These are phyloP conservation scores for Pseudonaja textilis DNA, from an alignment of 2,113 vertebrate genomes.

Conservation along the genomic window DNA sequence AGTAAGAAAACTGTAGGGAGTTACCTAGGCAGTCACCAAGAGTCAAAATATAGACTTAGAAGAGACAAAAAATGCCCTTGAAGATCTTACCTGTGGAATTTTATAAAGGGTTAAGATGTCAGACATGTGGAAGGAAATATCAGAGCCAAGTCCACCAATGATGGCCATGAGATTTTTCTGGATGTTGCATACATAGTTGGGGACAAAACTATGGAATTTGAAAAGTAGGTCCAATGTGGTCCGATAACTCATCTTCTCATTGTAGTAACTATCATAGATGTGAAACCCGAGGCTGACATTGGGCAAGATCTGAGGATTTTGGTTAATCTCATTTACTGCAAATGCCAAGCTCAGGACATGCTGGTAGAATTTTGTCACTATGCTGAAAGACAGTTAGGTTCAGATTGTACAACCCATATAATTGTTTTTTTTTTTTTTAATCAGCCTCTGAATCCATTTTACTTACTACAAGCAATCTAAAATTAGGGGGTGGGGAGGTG, in stretches of 20 bases:
- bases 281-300: neutral
- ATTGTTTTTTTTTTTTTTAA: neutral
- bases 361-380: neutral
- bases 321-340: neutral
- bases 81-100: neutral
- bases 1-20: neutral
- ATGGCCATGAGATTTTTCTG: neutral
- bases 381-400: neutral
- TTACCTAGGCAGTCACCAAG: neutral
- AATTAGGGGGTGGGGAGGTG: accelerated
- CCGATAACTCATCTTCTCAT: neutral
- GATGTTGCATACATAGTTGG: neutral
- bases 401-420: neutral
- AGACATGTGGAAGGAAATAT: neutral
- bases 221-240: neutral
- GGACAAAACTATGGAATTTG: neutral
- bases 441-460: neutral
- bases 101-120: neutral
- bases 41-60: neutral
- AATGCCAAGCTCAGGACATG: neutral
- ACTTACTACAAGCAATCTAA: neutral
- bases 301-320: neutral
- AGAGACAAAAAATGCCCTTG: neutral
- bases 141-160: neutral
- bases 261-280: neutral